These are phyloP conservation scores for Montipora sp. DNA, from an alignment of 64 coral and sea anemone species.

Conservation along the genomic window DNA sequence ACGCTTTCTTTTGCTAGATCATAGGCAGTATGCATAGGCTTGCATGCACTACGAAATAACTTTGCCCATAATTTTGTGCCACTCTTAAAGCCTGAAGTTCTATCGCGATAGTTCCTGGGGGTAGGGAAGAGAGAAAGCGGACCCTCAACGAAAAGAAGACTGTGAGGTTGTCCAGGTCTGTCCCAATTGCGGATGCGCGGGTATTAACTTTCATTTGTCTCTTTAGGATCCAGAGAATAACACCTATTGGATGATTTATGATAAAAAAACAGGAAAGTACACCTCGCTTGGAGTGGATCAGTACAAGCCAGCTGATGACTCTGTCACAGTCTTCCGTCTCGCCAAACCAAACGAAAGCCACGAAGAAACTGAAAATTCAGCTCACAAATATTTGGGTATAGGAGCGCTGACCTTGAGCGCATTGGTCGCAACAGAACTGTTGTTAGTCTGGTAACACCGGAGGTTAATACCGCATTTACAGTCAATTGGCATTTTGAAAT, in stretches of 20 bases:
- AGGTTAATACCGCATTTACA: too few species aligned
- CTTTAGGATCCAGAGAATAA: neutral
- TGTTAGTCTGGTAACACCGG: neutral
- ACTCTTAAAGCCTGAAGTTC: too few species aligned
- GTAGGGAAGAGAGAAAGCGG: too few species aligned
- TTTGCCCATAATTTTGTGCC: too few species aligned
- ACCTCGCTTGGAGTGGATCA: neutral
- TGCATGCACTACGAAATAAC: too few species aligned
- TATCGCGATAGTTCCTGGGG: too few species aligned
- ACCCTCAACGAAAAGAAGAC: too few species aligned
- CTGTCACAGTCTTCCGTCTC: neutral
- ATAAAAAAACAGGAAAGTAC: neutral
- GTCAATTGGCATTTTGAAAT: too few species aligned
- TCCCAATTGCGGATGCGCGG: too few species aligned
- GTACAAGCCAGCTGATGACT: neutral
- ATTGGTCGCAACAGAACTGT: neutral
- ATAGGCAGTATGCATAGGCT: too few species aligned
- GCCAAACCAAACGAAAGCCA: too few species aligned
- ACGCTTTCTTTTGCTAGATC: too few species aligned
- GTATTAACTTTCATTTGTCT: neutral
- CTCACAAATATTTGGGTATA: neutral
- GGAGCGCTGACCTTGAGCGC: neutral
- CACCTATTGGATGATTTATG: conserved; percentile 21
- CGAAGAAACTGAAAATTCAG: neutral
- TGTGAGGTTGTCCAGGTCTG: neutral